These are phyloP conservation scores for Lutjanus campechanus DNA, from an alignment of 2,797 vertebrate genomes.

Conservation along the genomic window DNA sequence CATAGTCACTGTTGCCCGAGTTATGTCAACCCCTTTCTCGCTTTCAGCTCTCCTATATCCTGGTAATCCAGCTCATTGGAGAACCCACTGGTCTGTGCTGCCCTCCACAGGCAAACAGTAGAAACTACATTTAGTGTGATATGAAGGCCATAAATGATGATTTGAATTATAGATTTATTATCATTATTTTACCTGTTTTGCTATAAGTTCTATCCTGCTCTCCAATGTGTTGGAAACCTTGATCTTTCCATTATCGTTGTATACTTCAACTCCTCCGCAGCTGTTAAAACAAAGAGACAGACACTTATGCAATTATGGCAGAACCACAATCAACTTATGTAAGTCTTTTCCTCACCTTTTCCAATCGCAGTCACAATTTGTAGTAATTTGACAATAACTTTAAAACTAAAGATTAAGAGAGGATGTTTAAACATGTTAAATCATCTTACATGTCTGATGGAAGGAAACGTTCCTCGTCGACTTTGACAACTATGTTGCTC, in stretches of 20 bases:
- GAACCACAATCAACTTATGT: not conserved
- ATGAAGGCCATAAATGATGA: not conserved
- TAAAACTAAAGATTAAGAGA: not conserved
- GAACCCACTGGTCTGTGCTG: conserved; percentile 39
- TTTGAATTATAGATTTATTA: not conserved
- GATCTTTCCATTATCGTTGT: conserved; percentile 93
- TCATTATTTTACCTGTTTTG: conserved; percentile 90
- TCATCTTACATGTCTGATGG: conserved; percentile 90
- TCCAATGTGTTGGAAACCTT: conserved; percentile 97
- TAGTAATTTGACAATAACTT: not conserved
- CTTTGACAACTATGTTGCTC: conserved; percentile 87
- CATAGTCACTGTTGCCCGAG: too few relatives aligned
- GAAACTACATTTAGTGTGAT: conserved; percentile 14
- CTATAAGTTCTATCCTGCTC: conserved; percentile 94
- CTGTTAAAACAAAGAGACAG: conserved; percentile 75
- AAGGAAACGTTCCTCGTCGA: conserved; percentile 91
- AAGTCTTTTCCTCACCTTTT: not conserved
- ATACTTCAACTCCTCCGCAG: conserved; percentile 94
- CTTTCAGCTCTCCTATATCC: not conserved
- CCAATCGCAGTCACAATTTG: not conserved
- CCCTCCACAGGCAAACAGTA: conserved; percentile 55
- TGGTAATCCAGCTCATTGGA: not conserved
- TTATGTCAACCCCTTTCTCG: not conserved
- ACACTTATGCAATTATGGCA: not conserved
- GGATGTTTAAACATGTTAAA: not conserved